phyloP scores from a whole-genome alignment of 2,113 vertebrate species.

The Microcebus griseorufus region DNA sequence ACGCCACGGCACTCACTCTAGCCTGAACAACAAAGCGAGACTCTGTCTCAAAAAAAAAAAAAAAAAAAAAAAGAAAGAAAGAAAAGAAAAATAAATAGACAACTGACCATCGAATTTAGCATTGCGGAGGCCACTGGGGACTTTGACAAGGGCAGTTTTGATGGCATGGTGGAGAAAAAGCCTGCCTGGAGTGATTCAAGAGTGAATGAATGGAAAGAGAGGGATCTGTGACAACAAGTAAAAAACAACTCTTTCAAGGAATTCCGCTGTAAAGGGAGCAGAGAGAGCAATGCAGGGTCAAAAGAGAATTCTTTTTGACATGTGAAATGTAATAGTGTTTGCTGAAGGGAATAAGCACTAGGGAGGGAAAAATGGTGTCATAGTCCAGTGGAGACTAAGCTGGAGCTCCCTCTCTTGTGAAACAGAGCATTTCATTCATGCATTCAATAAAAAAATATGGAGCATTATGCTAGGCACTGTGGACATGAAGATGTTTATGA shows the following conservation, averaged over 20 bases:
- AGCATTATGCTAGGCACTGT: not conserved
- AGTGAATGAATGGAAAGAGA: not conserved
- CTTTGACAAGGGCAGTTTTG: not conserved
- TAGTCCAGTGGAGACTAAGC: not conserved
- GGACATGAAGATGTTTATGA: not conserved
- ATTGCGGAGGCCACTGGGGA: not conserved
- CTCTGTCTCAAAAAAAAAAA: no score
- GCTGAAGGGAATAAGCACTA: not conserved
- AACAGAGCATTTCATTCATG: constrained; percentile 13
- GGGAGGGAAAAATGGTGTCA: not conserved
- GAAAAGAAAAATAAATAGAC: no score
- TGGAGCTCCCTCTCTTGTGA: not conserved
- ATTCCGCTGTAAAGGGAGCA: not conserved
- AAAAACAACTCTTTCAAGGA: constrained; percentile 15
- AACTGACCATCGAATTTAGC: not conserved
- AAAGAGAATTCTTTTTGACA: constrained; percentile 17
- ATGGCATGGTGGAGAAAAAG: not conserved
- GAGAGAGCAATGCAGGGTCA: not conserved
- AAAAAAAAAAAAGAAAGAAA: no score
- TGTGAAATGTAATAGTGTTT: constrained; percentile 12
- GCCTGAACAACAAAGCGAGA: no score
- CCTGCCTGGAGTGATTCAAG: not conserved
- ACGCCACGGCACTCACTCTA: no score
- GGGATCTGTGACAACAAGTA: not conserved
- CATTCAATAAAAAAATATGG: not conserved